Evolutionary conservation across 2,888 invertebrate species (phyloP), one percentile per base, ranked within the genome.

Genomic region (Thumatha senex): DNA sequence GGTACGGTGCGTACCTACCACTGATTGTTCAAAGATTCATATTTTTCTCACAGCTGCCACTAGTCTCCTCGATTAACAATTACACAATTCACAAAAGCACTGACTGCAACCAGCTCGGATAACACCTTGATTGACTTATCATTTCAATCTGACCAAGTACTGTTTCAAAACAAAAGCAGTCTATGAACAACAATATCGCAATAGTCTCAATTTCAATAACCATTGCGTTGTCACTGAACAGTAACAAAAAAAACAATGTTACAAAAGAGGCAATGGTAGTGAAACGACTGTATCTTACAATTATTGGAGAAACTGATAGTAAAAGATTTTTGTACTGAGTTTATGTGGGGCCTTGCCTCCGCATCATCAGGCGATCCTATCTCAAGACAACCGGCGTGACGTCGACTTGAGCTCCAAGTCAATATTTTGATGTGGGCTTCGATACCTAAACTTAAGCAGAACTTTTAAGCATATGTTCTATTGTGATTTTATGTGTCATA

Each of bases 91-190:
- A 58, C 31, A 31, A 31, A 31, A 31, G 31, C 31, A 31, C 8
- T 31, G 31, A 68, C 65, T 69, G 70, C 70, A 67, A 70, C 72
- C 67, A 70, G 58, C 65, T 63, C 61, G 62, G 57, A 63, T 67
- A 66, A 38, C 58, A 58, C 56, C 71, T 70, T 79, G 82, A 82
- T 82, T 85, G 86, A 86, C 82, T 84, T 85, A 87, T 86, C 86
- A 63, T 61, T 61, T 38, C 54, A 73, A 86, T 86, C 82, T 67
- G 40, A 56, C 44, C 38, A 18, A 45, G 51, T 58, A 49, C 51
- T 36, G 52, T 29, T 42, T 47, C 11, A 56, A 48, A 35, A 45
- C 39, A 41, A 42, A 35, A 44, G 40, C 29, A 13, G 35, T 31
- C 41, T 42, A 18, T n/a, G 9, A 2, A 7, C 33, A 30, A 53